A percentile compares a stretch with the other conserved stretches of the same genome.
These are phyloP conservation scores for Sander vitreus DNA, from an alignment of 2,113 vertebrate species.

Conservation along the genomic window DNA sequence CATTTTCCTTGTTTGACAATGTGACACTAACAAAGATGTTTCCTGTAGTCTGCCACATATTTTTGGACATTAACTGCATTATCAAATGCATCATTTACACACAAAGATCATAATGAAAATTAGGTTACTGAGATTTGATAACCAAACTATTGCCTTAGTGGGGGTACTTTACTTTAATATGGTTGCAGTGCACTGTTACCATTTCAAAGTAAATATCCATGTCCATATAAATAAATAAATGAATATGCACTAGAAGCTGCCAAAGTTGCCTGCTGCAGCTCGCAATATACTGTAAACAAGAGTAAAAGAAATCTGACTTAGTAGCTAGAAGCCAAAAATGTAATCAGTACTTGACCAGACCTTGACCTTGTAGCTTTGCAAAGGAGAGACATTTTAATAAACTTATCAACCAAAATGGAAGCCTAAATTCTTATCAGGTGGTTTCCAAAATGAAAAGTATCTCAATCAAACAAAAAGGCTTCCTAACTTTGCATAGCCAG, in stretches of 20 bases:
- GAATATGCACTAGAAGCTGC: slow-evolving; percentile 1
- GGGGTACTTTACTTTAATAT: slow-evolving; percentile 25
- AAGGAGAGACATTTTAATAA: slow-evolving; percentile 6
- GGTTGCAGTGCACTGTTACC: not conserved
- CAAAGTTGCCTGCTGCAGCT: slow-evolving; percentile 24
- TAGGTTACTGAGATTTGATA: slow-evolving; percentile 3
- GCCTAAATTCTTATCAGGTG: not conserved
- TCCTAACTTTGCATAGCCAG: slow-evolving; percentile 41
- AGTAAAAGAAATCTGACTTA: slow-evolving; percentile 39
- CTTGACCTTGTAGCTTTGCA: slow-evolving; percentile 29
- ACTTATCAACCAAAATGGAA: slow-evolving; percentile 4
- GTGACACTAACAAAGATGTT: slow-evolving; percentile 13
- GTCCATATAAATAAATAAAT: slow-evolving; percentile 22
- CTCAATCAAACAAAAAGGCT: slow-evolving; percentile 21
- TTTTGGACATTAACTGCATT: slow-evolving; percentile 14
- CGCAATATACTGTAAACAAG: slow-evolving; percentile 41
- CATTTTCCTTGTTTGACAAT: slow-evolving; percentile 26
- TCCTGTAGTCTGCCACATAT: slow-evolving; percentile 6
- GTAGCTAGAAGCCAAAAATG: slow-evolving; percentile 36
- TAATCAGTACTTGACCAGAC: slow-evolving; percentile 30
- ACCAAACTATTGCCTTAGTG: slow-evolving; percentile 15
- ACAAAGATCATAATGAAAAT: slow-evolving; percentile 11
- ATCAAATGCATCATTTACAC: slow-evolving; percentile 20
- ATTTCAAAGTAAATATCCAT: slow-evolving; percentile 15
- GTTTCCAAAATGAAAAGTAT: slow-evolving; percentile 3